Conservation (phyloP, 2,888 invertebrate species). For the Zygogramma bicolorata region DNA sequence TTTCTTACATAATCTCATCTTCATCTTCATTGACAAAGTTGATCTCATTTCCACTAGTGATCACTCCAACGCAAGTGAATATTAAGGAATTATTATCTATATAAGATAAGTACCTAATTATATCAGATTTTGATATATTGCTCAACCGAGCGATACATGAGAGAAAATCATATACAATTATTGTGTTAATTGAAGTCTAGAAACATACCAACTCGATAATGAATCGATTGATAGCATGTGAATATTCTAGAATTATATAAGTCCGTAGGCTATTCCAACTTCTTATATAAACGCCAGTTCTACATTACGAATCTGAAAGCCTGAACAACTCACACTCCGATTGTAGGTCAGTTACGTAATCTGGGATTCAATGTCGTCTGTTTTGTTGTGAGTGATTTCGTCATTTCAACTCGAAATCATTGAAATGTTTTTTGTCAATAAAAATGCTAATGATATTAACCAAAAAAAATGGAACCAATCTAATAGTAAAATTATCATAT, state of each 20-base stretch:
- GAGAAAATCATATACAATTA: background rate
- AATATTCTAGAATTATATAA: constrained; percentile 27
- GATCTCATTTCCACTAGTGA: too few species aligned
- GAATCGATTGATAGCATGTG: constrained; percentile 23
- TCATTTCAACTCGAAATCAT: too few species aligned
- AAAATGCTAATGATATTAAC: background rate
- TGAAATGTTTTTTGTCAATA: too few species aligned
- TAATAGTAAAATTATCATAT: too few species aligned
- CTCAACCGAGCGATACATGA: background rate
- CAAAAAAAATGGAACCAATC: too few species aligned
- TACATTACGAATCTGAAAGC: constrained; percentile 38
- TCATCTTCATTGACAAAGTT: too few species aligned
- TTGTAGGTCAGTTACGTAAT: constrained; percentile 50
- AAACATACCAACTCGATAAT: constrained; percentile 9
- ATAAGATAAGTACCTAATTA: too few species aligned
- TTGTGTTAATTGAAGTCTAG: background rate
- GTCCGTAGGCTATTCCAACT: constrained; percentile 10
- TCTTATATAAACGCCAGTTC: constrained; percentile 35
- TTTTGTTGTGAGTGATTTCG: background rate
- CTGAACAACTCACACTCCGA: constrained; percentile 30
- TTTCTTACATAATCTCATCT: too few species aligned
- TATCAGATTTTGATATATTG: background rate
- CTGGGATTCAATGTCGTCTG: constrained; percentile 46
- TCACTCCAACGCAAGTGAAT: too few species aligned
- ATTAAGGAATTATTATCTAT: too few species aligned